Conservation (phyloP, 2,113 vertebrate genomes). For the Tragulus kanchil region DNA sequence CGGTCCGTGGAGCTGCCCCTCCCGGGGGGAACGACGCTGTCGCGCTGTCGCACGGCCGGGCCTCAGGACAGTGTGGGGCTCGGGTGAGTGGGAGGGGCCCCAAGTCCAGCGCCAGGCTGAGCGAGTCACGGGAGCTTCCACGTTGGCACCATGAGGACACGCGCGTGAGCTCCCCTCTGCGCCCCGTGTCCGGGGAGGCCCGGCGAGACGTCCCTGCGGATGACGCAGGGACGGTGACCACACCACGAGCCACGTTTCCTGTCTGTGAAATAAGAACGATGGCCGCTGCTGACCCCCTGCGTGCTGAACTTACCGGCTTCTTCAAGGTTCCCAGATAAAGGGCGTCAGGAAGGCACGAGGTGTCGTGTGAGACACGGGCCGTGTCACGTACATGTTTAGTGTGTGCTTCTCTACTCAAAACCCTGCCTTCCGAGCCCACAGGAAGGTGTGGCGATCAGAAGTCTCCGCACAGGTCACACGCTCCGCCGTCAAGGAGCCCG, state of each 20-base stretch:
- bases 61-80: not conserved
- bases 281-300: accelerated
- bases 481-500: too few relatives aligned
- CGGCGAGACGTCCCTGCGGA: accelerated
- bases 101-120: not conserved
- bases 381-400: not conserved
- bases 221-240: accelerated
- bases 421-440: not conserved
- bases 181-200: accelerated
- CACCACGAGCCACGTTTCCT: not conserved
- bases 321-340: not conserved
- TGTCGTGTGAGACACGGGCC: not conserved
- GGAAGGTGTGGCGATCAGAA: not conserved
- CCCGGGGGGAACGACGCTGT: too few relatives aligned
- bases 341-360: too few relatives aligned
- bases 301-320: not conserved
- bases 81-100: not conserved
- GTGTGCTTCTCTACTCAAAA: not conserved
- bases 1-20: too few relatives aligned
- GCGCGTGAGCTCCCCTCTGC: accelerated
- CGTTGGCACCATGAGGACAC: not conserved
- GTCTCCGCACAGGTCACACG: not conserved
- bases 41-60: accelerated
- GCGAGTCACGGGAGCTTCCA: too few relatives aligned
- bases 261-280: too few relatives aligned